Percentiles rank a stretch among this genome's conserved stretches.
Conservation (phyloP, 2,113 vertebrate genomes). For the Hipposideros armiger region DNA sequence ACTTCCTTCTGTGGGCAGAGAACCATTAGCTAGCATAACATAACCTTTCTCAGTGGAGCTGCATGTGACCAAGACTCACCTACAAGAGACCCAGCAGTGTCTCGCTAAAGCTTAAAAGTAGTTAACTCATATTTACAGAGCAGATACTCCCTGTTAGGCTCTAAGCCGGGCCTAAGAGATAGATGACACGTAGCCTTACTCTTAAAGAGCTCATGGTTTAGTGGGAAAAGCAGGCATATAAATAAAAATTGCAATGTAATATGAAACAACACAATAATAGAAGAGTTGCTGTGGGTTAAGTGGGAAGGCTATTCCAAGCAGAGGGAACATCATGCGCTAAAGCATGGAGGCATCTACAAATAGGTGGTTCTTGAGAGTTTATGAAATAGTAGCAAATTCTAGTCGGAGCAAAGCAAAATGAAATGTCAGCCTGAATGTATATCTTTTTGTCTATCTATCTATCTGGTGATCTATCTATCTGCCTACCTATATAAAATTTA, state of each 20-base stretch:
- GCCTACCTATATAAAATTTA: neutral
- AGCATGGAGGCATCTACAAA: neutral
- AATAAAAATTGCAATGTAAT: neutral
- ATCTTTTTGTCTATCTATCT: neutral
- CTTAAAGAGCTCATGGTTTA: neutral
- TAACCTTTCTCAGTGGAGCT: neutral
- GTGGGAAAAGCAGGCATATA: neutral
- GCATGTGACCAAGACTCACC: neutral
- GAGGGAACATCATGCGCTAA: neutral
- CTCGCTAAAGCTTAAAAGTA: neutral
- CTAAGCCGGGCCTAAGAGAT: neutral
- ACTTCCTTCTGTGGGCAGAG: neutral
- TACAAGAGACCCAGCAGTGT: neutral
- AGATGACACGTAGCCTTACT: neutral
- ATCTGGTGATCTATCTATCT: too few species aligned
- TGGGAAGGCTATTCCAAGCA: neutral
- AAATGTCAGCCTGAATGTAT: neutral
- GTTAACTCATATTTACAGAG: neutral
- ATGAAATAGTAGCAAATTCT: neutral
- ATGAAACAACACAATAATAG: neutral
- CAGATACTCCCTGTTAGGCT: neutral
- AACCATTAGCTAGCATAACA: neutral
- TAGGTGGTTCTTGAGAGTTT: neutral
- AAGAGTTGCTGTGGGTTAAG: neutral
- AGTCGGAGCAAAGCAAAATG: conserved; percentile 9